Base-by-base conservation (phyloP, 2,888 invertebrate species). In the Lochmaea crataegi region DNA sequence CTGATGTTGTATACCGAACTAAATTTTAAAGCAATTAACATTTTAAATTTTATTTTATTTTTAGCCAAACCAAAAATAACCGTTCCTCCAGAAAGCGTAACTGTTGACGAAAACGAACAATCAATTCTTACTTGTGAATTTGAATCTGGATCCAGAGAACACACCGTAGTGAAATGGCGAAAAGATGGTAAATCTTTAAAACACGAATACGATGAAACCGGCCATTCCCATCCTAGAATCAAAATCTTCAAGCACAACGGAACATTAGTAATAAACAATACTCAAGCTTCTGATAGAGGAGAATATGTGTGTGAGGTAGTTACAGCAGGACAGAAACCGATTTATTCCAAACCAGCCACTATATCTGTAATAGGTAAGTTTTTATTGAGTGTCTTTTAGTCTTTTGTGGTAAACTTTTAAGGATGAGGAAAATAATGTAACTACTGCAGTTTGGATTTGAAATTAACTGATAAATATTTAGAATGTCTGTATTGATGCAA, bases 91-190 rank as follows among this genome's bases (percentile, higher is more conserved):
- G 84, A 88, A 71, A 88, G 89, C 45, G 78, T 88, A 18, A 88
- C 89, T 38, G 90, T 90, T 12, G 90, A 92, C 80, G 95, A 95
- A 85, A 93, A 92, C 64, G 90, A 91, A 65, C 83, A 88, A 1
- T 90, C 90, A 0, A 87, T 89, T 6, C 87, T 95, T 75, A 88
- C 87, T n/a, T 95, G 95, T 82, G 86, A 88, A n/a, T 91, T 90
- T 76, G 82, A 84, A 51, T 83, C 86, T 0, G 88, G 88, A 2
- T 87, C 88, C 76, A 86, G 87, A 77, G 89, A 88, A 58, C 89
- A 90, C 73, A 92, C 92, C 5, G 87, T 87, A 32, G 89, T 92
- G 4, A 89, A 89, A 65, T 95, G 95, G 95, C 87, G 90, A 65
- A 92, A 91, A 81, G 92, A 93, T 83, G 91, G 90, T 11, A 90